Evolutionary conservation across 2,113 vertebrate genomes (phyloP), one percentile per base, ranked within the genome.

Genomic region (Calyptomena viridis): DNA sequence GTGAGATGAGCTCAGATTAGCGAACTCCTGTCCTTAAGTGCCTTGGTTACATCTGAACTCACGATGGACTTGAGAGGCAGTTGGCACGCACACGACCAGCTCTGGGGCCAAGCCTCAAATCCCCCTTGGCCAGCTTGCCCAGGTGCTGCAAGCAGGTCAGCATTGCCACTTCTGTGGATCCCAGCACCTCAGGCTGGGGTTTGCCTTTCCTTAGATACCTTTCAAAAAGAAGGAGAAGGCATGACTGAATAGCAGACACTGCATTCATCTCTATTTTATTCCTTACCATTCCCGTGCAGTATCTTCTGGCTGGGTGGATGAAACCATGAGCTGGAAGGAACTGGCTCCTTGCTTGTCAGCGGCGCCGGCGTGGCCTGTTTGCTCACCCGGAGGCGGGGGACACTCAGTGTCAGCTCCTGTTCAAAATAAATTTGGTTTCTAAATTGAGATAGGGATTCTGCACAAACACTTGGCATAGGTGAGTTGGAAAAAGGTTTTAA

Each of bases 401-500:
- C 5, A 14, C 90, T 87, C 49, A 6, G 56, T 90, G 91, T 79
- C 93, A 92, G 69, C 80, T 91, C 89, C 86, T 67, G 52, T 74
- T 78, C 76, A 93, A 95, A 96, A 97, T 88, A 60, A 58, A 78
- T 71, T 93, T 52, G 27, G 80, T 95, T 97, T 90, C 95, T 95
- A 92, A 94, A 90, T 90, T 84, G 91, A 90, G 95, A 84, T 1
- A 0, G 75, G 87, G 92, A 95, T 88, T 95, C 92, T 95, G 62
- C 80, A 89, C 82, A 84, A 95, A 92, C 80, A 53, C 88, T 95
- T 97, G 96, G 94, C 94, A 90, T 75, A 97, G 94, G 92, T 96
- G 95, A 93, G 86, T 37, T 94, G 94, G 93, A 87, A 94, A 90
- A 94, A 93, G 89, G 73, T 95, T 97, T 97, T 97, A 93, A 97